These are phyloP conservation scores for Phyllotis vaccarum DNA, from an alignment of 2,797 vertebrate species.

Conservation along the genomic window DNA sequence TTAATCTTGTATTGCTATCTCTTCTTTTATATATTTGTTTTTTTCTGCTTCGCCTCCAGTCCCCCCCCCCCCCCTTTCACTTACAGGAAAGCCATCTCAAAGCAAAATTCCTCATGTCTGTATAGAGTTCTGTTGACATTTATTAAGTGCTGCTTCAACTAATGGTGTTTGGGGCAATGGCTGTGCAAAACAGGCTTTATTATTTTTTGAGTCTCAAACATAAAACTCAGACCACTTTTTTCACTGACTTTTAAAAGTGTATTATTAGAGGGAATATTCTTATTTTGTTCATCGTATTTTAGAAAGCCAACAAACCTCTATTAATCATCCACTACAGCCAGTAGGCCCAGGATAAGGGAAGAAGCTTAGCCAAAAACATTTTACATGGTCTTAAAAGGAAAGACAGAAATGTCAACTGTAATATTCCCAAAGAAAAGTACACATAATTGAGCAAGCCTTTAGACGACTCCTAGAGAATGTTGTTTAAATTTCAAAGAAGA, in stretches of 20 bases:
- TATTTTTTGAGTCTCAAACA: constrained; percentile 60
- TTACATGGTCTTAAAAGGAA: constrained; percentile 54
- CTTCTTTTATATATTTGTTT: constrained; percentile 20
- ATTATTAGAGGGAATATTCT: constrained; percentile 53
- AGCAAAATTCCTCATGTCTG: constrained; percentile 42
- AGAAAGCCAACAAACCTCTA: constrained; percentile 50
- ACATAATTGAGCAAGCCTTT: constrained; percentile 67
- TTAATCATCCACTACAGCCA: not conserved
- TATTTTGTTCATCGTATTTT: constrained; percentile 63
- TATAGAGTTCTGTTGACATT: constrained; percentile 56
- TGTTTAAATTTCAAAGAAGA: constrained; percentile 37
- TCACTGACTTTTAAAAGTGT: constrained; percentile 67
- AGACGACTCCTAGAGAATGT: constrained; percentile 57
- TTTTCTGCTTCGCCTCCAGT: not conserved
- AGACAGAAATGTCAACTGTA: constrained; percentile 58
- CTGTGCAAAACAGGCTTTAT: constrained; percentile 55
- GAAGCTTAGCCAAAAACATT: constrained; percentile 44
- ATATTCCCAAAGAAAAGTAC: constrained; percentile 63
- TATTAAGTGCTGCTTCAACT: constrained; percentile 53
- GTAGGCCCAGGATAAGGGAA: constrained; percentile 31
- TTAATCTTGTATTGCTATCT: not conserved
- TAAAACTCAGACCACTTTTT: constrained; percentile 34
- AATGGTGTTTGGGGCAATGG: constrained; percentile 48
- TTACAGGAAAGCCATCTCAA: constrained; percentile 42
- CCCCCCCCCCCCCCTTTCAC: not conserved